Conservation (phyloP, 2,888 invertebrate species). For the Cabera pusaria region DNA sequence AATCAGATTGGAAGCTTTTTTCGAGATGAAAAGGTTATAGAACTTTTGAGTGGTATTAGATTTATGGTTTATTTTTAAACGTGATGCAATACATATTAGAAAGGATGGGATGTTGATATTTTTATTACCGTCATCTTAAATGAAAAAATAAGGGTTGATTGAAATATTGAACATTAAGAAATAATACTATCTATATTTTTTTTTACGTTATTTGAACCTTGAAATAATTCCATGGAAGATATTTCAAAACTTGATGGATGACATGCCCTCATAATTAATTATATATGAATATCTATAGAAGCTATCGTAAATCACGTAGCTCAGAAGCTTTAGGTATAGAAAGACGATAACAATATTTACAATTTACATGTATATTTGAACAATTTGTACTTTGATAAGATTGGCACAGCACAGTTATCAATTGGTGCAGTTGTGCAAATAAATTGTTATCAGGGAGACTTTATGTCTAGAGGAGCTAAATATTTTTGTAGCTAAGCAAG, state of each 20-base stretch:
- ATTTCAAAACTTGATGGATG: too few species aligned
- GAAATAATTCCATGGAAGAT: too few species aligned
- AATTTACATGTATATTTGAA: slow-evolving; percentile 28
- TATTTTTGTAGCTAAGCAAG: too few species aligned
- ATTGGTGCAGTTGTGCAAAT: slow-evolving; percentile 36
- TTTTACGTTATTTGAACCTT: too few species aligned
- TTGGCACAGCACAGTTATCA: slow-evolving; percentile 28
- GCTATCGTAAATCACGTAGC: slow-evolving; percentile 3
- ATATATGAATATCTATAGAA: too few species aligned
- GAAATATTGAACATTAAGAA: too few species aligned
- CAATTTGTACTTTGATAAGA: slow-evolving; percentile 35
- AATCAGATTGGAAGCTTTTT: slow-evolving; percentile 44
- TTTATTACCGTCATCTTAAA: too few species aligned
- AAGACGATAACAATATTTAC: slow-evolving; percentile 5
- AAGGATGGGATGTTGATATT: slow-evolving; percentile 16
- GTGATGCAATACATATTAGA: slow-evolving; percentile 15
- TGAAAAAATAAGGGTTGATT: too few species aligned
- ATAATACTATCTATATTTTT: too few species aligned
- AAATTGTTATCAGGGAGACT: slow-evolving; percentile 11
- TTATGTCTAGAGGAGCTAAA: background rate
- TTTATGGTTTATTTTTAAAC: slow-evolving; percentile 25
- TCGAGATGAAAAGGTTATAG: slow-evolving; percentile 37
- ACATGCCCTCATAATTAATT: too few species aligned
- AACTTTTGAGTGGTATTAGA: slow-evolving; percentile 28
- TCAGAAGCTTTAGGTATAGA: slow-evolving; percentile 1